Evolutionary conservation across 2,797 vertebrate genomes (phyloP).

Genomic region (Acanthis flammea): DNA sequence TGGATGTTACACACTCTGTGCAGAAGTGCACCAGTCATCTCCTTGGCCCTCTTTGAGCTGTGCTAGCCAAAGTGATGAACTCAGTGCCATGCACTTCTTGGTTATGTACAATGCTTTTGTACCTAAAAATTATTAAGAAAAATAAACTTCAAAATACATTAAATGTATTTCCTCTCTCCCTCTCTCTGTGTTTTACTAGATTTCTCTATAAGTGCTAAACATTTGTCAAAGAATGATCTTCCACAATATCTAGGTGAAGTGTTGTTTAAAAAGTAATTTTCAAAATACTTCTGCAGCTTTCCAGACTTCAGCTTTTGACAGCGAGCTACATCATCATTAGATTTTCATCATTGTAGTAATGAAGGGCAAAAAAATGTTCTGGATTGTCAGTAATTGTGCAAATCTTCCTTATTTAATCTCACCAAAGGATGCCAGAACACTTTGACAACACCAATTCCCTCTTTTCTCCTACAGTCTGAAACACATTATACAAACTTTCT

Average conservation of each 20-base stretch:
- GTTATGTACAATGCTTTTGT: not conserved
- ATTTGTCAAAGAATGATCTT: not conserved
- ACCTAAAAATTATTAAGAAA: not conserved
- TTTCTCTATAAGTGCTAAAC: not conserved
- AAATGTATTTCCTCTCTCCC: not conserved
- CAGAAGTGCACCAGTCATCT: not conserved
- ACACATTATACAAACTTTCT: not conserved
- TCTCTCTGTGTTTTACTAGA: not conserved
- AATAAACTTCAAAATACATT: constrained; percentile 60
- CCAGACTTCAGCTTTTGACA: not conserved
- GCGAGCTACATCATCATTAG: rapidly evolving
- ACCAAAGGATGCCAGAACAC: not conserved
- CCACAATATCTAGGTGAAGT: not conserved
- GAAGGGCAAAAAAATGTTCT: not conserved
- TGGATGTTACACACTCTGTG: not conserved
- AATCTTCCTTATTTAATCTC: not conserved
- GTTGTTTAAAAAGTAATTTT: not conserved
- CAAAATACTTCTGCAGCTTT: not conserved
- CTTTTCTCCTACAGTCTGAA: not conserved
- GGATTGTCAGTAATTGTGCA: not conserved
- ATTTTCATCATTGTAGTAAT: not conserved
- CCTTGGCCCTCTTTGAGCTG: not conserved
- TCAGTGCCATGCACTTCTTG: constrained; percentile 34
- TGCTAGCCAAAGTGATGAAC: constrained; percentile 1
- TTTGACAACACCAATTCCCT: not conserved